phyloP scores from a whole-genome alignment of 2,888 invertebrate genomes.

The Ophonus ardosiacus region DNA sequence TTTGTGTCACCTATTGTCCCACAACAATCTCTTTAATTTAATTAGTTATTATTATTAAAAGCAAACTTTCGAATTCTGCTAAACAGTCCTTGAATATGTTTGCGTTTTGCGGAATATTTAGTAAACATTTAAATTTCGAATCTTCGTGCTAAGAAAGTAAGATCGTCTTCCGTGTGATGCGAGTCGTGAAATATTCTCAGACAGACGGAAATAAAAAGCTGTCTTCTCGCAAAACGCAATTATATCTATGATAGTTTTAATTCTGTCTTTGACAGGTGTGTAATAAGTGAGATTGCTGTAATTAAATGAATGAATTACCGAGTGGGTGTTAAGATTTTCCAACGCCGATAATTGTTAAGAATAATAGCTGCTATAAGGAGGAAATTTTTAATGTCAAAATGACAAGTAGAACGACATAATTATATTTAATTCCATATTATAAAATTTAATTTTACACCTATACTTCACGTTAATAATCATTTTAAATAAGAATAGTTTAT shows the following conservation, averaged over 20 bases:
- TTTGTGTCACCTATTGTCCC: background rate
- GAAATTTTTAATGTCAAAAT: background rate
- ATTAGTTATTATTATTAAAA: background rate
- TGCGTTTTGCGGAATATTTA: background rate
- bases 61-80: background rate
- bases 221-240: constrained; percentile 1
- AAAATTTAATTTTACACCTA: no score
- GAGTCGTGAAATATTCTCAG: background rate
- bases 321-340: background rate
- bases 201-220: background rate
- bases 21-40: background rate
- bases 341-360: constrained; percentile 5
- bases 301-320: constrained; percentile 39
- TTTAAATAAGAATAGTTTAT: no score
- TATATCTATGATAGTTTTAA: constrained; percentile 21
- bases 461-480: no score
- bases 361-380: background rate
- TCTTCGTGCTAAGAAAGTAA: background rate
- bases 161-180: background rate
- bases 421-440: no score
- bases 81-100: background rate
- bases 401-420: no score
- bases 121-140: background rate
- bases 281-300: constrained; percentile 28
- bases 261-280: constrained; percentile 32